These are phyloP conservation scores for Drosophila ochracea DNA, from an alignment of 2,888 invertebrate genomes.

Conservation along the genomic window DNA sequence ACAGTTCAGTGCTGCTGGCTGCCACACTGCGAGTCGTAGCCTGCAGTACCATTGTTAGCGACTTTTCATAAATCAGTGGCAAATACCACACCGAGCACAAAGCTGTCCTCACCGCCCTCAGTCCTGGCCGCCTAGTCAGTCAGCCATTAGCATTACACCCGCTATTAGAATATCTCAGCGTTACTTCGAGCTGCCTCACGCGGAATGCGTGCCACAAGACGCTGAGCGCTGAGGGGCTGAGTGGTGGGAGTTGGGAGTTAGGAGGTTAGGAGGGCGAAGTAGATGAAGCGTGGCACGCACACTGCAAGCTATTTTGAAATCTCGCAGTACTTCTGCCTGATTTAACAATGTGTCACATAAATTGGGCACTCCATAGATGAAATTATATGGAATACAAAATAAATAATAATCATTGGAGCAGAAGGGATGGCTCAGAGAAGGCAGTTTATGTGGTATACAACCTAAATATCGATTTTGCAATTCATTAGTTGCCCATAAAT, in stretches of 20 bases:
- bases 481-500: background rate
- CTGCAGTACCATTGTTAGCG: conserved; percentile 13
- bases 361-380: conserved; percentile 34
- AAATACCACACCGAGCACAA: conserved; percentile 43
- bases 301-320: conserved; percentile 69
- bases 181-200: conserved; percentile 58
- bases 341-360: conserved; percentile 65
- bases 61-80: conserved; percentile 69
- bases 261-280: background rate
- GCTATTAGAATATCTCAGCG: conserved; percentile 77
- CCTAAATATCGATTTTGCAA: conserved; percentile 1
- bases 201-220: conserved; percentile 14
- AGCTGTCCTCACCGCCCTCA: background rate
- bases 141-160: conserved; percentile 77
- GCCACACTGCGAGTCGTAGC: conserved; percentile 9
- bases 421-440: background rate
- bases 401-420: conserved; percentile 61
- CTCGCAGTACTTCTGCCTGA: conserved; percentile 74
- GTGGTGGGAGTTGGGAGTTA: background rate
- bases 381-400: conserved; percentile 57
- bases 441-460: background rate
- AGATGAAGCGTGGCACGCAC: conserved; percentile 49
- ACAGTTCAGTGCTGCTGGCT: background rate
- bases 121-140: conserved; percentile 19
- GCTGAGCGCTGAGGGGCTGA: background rate